Base-by-base conservation (phyloP, 2,888 invertebrate species). In the Rutpela maculata region DNA sequence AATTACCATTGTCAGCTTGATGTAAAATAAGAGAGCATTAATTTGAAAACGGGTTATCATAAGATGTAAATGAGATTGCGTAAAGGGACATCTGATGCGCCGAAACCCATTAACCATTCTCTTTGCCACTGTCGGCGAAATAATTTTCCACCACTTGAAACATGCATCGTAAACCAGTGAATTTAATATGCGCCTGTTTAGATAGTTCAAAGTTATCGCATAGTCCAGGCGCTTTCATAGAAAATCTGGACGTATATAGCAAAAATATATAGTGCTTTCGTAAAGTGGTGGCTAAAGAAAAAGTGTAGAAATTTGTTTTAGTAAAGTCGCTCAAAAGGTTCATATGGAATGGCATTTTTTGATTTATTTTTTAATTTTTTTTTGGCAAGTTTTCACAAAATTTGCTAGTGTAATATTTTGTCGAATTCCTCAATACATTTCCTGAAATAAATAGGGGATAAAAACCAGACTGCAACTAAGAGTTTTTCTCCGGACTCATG, bases 101-200 rank as follows among this genome's bases (percentile, higher is more conserved):
- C 18, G 38, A 19, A 38, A 35, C 38, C 63, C 63, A 65, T 65
- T 65, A 65, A 65, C 38, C 63, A 65, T 65, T 15, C 31, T 9
- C 43, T 5, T 62, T 62, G 26, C 62, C 6, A 31, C 26, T 22
- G 62, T 26, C 26, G 31, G 38, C 10, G 38, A 18, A 38, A 38
- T 65, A 38, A 31, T 70, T 59, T 57, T 26, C 17, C 63, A 9
- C 3, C 35, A 17, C 26, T 63, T 22, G n/a, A 26, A 26, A 63
- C 15, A 63, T 17, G 63, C 35, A 65, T 65, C 35, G 38, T 65
- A 35, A 63, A 63, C 35, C 63, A 63, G 63, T n/a, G 38, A 65
- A 26, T 9, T 35, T 35, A 35, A 35, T 35, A 22, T 26, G 9
- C 7, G 12, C 43, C 12, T 11, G 11, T 43, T 43, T 43, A 4